Conservation (phyloP, 2,113 vertebrate species). For the Lontra canadensis region DNA sequence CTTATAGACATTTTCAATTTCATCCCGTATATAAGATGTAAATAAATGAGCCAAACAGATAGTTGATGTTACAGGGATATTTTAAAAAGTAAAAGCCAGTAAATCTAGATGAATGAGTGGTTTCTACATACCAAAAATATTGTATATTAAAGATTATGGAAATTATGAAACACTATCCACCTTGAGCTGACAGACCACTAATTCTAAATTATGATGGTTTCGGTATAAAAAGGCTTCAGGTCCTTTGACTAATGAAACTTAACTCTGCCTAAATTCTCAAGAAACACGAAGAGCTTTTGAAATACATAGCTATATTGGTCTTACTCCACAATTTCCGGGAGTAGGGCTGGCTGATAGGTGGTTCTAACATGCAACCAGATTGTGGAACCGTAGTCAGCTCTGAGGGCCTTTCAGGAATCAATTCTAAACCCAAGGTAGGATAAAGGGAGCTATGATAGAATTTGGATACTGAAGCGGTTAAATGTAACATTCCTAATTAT, state of each 20-base stretch:
- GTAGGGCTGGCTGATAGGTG: not conserved
- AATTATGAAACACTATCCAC: not conserved
- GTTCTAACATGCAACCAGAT: not conserved
- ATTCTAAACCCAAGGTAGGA: not conserved
- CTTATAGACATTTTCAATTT: not conserved
- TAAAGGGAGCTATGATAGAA: not conserved
- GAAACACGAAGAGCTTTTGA: not conserved
- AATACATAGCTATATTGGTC: not conserved
- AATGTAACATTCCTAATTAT: not conserved
- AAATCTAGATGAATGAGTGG: not conserved
- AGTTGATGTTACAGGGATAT: not conserved
- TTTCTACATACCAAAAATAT: not conserved
- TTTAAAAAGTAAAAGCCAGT: not conserved
- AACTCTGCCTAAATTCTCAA: not conserved
- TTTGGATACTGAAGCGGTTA: not conserved
- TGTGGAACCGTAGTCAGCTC: not conserved
- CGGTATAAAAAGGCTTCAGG: not conserved
- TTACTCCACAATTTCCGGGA: not conserved
- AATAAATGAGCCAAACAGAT: not conserved
- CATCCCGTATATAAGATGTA: not conserved
- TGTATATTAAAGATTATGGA: not conserved
- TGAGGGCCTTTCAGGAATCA: not conserved
- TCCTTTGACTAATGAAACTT: not conserved
- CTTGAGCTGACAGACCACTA: not conserved
- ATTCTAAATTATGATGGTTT: not conserved